Base-by-base conservation (phyloP, 2,888 invertebrate species). In the Tachystola acroxantha region DNA sequence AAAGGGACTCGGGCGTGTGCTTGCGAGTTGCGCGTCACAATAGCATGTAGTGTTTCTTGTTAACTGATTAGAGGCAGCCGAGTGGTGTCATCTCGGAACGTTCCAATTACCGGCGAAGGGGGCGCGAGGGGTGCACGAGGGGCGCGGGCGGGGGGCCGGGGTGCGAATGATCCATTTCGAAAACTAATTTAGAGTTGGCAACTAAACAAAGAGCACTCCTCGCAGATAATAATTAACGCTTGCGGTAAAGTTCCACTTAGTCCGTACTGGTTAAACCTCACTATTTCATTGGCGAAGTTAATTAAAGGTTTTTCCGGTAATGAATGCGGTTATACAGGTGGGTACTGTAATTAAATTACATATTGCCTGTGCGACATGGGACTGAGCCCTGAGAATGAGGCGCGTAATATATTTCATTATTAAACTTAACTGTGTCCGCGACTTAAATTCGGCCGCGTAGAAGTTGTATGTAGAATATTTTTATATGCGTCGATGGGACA, bases 161-260 rank as follows among this genome's bases (percentile, higher is more conserved):
- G 84, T 81, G 84, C 76, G 85, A 85, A 85, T 85, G 86, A 86
- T 86, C 86, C 84, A 86, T 86, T 86, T 85, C 86, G 84, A 86
- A 86, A 86, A 86, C 86, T 86, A 86, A 86, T 86, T 86, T 86
- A 84, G 86, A 86, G 86, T 86, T 86, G 82, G 84, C 85, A 86
- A 86, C 86, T 86, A 85, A 86, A 86, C 86, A 86, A 86, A 82
- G 86, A 85, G 84, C 82, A 85, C 85, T 85, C 74, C 80, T 80
- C 78, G 67, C 82, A 84, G 85, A 86, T 86, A 85, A 86, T 86
- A 86, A 86, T 86, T 86, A 86, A 86, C 82, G 86, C 81, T 82
- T 77, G 86, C 74, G 86, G 85, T 85, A 74, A 76, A 80, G 77
- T 80, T 80, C 78, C 75, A 82, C 84, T 84, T 78, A 78, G 82